phyloP scores from a whole-genome alignment of 2,888 invertebrate genomes.

The Rhyacophila evoluta region DNA sequence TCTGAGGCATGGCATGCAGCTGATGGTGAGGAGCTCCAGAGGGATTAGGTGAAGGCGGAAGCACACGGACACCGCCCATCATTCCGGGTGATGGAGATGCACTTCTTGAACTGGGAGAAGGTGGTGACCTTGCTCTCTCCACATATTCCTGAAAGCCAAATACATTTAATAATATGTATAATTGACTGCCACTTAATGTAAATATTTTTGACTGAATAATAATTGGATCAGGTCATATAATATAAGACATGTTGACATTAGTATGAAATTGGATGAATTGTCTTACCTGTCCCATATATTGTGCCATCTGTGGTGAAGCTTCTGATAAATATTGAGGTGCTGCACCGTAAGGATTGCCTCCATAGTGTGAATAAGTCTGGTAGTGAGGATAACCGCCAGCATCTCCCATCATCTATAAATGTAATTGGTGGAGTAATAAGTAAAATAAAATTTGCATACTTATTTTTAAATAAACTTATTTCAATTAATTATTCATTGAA shows the following conservation, averaged over 20 bases:
- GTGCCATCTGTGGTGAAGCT: constrained; percentile 64
- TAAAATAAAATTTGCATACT: too few relatives aligned
- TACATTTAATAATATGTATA: too few relatives aligned
- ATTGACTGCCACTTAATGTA: too few relatives aligned
- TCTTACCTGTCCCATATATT: constrained; percentile 69
- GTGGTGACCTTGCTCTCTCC: constrained; percentile 51
- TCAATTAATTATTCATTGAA: too few relatives aligned
- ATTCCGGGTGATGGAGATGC: constrained; percentile 51
- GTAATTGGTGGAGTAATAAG: neutral
- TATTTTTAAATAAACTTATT: too few relatives aligned
- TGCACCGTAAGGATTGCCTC: constrained; percentile 62
- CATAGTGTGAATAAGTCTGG: constrained; percentile 68
- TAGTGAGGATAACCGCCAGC: constrained; percentile 59
- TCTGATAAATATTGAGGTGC: constrained; percentile 68
- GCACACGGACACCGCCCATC: constrained; percentile 45
- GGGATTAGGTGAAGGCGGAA: constrained; percentile 52
- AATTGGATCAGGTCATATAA: too few relatives aligned
- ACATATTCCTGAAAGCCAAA: constrained; percentile 50
- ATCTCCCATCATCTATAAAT: constrained; percentile 52
- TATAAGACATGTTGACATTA: too few relatives aligned
- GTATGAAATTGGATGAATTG: too few relatives aligned
- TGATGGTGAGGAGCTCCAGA: constrained; percentile 46
- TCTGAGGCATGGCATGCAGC: constrained; percentile 46
- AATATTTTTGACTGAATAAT: too few relatives aligned
- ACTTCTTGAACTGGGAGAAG: constrained; percentile 51